Evolutionary conservation across 2,797 vertebrate species (phyloP).

Genomic region (Liasis olivaceus): DNA sequence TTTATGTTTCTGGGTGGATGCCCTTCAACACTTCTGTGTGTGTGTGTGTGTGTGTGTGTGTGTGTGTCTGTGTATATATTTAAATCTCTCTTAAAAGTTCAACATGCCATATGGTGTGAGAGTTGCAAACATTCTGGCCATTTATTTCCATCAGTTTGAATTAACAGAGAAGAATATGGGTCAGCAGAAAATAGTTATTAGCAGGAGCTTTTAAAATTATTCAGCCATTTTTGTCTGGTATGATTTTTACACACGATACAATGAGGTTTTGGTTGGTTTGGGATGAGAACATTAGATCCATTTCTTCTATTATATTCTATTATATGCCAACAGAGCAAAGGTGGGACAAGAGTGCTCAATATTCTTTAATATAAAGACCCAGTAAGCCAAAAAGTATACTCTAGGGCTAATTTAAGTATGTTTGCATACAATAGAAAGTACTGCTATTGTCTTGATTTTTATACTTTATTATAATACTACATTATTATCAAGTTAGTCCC

Average conservation of each 20-base stretch:
- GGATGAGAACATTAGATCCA: background rate
- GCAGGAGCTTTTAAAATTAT: background rate
- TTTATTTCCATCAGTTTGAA: background rate
- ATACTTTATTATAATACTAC: background rate
- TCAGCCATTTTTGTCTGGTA: background rate
- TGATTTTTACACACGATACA: background rate
- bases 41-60: too few species aligned
- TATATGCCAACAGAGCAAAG: background rate
- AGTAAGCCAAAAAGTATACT: background rate
- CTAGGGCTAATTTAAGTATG: background rate
- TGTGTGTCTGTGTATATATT: too few species aligned
- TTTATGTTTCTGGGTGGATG: background rate
- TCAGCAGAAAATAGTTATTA: background rate
- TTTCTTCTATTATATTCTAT: background rate
- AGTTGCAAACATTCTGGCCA: background rate
- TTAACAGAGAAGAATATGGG: background rate
- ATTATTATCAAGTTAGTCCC: background rate
- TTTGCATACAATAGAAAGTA: background rate
- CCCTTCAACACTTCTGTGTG: background rate
- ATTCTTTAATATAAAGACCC: background rate
- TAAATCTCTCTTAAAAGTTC: background rate
- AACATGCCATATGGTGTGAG: background rate
- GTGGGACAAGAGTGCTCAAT: background rate
- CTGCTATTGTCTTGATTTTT: background rate
- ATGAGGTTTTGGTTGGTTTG: background rate